Evolutionary conservation across 2,113 vertebrate species (phyloP).

Genomic region (Coptodon bakossiorum): DNA sequence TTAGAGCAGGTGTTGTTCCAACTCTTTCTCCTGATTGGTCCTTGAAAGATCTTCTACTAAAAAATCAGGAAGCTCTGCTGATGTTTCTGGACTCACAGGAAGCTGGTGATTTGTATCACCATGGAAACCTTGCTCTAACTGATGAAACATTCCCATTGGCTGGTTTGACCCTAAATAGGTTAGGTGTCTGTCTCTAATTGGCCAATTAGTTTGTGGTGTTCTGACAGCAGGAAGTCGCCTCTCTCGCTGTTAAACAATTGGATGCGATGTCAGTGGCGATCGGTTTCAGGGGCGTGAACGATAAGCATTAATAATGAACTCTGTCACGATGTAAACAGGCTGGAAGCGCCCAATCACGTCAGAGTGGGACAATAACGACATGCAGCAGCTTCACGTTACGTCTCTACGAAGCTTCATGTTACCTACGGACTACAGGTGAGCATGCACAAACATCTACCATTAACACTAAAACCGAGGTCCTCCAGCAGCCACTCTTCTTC

Average conservation of each 20-base stretch:
- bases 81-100: not conserved
- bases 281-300: not conserved
- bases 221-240: not conserved
- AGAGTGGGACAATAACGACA: not conserved
- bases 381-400: not conserved
- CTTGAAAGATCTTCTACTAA: not conserved
- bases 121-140: not conserved
- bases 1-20: not conserved
- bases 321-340: not conserved
- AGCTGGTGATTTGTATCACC: not conserved
- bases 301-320: not conserved
- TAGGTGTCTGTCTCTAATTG: not conserved
- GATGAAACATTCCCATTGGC: not conserved
- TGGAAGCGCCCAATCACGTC: not conserved
- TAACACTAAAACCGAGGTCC: not conserved
- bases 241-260: not conserved
- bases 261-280: not conserved
- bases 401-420: not conserved
- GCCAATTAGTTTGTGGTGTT: not conserved
- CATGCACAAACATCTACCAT: not conserved
- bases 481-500: not conserved
- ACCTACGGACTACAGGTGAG: not conserved
- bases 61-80: not conserved
- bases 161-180: not conserved
- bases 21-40: not conserved